phyloP scores from a whole-genome alignment of 2,113 vertebrate species.

The Phodopus roborovskii region DNA sequence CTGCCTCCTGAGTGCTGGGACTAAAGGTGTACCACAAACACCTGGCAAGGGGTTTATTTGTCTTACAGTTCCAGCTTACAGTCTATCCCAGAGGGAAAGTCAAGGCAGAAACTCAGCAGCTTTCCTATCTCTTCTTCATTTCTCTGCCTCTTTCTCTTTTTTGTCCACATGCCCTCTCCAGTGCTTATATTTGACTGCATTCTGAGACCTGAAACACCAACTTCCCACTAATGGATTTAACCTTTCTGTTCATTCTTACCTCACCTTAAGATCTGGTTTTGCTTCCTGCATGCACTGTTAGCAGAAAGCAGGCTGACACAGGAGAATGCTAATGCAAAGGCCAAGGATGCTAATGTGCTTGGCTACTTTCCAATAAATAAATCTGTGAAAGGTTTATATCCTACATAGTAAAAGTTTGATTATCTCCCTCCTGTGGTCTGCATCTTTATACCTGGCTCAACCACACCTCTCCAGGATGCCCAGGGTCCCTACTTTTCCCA shows the following conservation, averaged over 20 bases:
- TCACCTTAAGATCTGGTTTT: background rate
- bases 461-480: background rate
- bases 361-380: background rate
- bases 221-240: conserved; percentile 54
- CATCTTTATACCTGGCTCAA: background rate
- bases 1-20: too few relatives aligned
- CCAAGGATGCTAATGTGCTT: background rate
- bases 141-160: background rate
- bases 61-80: background rate
- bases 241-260: background rate
- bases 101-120: background rate
- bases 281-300: background rate
- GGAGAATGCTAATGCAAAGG: background rate
- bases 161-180: background rate
- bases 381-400: background rate
- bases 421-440: background rate
- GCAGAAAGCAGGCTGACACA: background rate
- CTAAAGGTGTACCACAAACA: too few relatives aligned
- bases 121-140: background rate
- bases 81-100: background rate
- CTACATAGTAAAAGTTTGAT: background rate
- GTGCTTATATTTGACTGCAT: background rate
- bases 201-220: background rate
- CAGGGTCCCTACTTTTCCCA: background rate
- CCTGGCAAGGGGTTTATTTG: background rate